Conservation (phyloP, 2,797 vertebrate genomes). For the Sardinella longiceps region DNA sequence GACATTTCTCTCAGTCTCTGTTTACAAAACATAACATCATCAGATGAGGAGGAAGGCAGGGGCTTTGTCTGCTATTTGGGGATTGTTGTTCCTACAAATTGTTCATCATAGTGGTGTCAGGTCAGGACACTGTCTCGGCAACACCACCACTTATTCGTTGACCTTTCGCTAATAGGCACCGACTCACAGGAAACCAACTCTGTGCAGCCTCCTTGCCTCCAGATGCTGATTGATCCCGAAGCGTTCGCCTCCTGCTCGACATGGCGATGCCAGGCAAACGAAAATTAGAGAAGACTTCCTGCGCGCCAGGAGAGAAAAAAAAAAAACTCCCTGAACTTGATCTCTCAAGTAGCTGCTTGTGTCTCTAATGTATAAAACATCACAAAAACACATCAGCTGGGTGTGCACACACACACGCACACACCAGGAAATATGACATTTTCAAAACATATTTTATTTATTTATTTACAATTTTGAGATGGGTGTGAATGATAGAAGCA, state of each 20-base stretch:
- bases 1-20: conserved; percentile 3
- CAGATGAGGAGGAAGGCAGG: background rate
- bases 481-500: background rate
- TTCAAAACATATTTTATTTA: conserved; percentile 56
- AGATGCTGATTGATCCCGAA: background rate
- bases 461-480: background rate
- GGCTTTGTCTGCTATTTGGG: conserved; percentile 15
- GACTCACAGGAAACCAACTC: background rate
- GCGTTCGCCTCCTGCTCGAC: background rate
- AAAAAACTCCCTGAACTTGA: conserved; percentile 9
- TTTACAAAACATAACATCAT: conserved; percentile 21
- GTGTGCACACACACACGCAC: background rate
- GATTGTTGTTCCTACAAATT: conserved; percentile 16
- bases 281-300: conserved; percentile 12
- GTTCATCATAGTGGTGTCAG: conserved; percentile 17
- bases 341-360: background rate
- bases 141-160: background rate
- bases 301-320: no score
- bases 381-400: conserved; percentile 15
- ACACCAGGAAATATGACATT: conserved; percentile 37
- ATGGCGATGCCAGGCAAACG: background rate
- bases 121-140: conserved; percentile 1
- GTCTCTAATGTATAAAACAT: conserved; percentile 23
- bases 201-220: background rate
- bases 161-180: conserved; percentile 14